phyloP scores from a whole-genome alignment of 2,113 vertebrate genomes.

The Sula dactylatra region DNA sequence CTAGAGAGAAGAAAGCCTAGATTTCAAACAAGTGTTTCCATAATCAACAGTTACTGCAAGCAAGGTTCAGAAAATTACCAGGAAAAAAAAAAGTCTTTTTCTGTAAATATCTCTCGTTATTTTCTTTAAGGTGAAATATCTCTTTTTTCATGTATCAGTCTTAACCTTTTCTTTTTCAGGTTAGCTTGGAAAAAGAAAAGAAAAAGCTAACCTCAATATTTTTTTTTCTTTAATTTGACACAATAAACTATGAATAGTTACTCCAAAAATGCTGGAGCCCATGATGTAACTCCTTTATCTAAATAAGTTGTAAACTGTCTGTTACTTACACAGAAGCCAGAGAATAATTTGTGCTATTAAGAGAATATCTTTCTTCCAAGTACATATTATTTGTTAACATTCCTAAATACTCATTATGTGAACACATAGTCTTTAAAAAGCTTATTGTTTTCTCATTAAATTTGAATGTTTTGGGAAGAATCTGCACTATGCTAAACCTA shows the following conservation, averaged over 20 bases:
- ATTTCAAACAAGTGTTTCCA: background rate
- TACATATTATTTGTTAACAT: slow-evolving; percentile 18
- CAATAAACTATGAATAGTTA: background rate
- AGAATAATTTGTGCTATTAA: slow-evolving; percentile 14
- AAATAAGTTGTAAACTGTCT: background rate
- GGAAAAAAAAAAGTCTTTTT: no score
- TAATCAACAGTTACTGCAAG: background rate
- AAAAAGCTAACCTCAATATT: background rate
- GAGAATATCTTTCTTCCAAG: background rate
- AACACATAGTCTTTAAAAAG: background rate
- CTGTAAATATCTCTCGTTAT: background rate
- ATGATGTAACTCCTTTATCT: background rate
- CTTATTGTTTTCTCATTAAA: slow-evolving; percentile 7
- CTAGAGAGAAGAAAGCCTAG: background rate
- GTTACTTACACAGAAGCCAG: background rate
- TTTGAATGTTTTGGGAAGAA: background rate
- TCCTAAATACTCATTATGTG: background rate
- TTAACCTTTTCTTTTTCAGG: background rate
- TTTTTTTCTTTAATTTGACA: background rate
- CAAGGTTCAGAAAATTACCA: background rate
- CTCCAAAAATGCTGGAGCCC: background rate
- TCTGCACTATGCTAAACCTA: background rate
- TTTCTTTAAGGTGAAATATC: background rate
- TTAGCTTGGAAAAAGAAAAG: background rate
- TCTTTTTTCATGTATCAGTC: background rate